These are phyloP conservation scores for Ariolimax columbianus DNA, from an alignment of 2,888 invertebrate genomes.

Conservation along the genomic window DNA sequence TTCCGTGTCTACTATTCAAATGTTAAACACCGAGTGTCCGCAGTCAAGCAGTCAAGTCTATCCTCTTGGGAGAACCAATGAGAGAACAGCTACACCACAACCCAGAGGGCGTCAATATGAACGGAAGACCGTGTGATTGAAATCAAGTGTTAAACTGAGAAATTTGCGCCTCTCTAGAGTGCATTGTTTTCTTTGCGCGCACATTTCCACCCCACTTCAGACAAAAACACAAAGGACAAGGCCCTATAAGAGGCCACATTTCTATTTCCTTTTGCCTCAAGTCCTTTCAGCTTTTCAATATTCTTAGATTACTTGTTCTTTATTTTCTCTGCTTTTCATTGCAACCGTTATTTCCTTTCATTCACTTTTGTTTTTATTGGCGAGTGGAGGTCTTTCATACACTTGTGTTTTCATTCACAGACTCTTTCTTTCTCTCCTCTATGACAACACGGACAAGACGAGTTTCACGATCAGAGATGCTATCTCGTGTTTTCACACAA, in stretches of 20 bases:
- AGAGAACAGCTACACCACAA: neutral
- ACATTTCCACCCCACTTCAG: neutral
- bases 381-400: neutral
- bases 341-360: neutral
- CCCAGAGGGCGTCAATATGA: constrained; percentile 19
- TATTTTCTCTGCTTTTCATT: neutral
- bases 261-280: neutral
- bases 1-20: too few relatives aligned
- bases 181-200: neutral
- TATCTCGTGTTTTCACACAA: constrained; percentile 33
- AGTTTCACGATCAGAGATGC: neutral
- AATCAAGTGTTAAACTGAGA: constrained; percentile 1
- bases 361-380: neutral
- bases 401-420: neutral
- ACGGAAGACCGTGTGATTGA: neutral
- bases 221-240: neutral
- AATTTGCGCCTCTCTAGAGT: constrained; percentile 3
- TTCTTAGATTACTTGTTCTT: constrained; percentile 3
- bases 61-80: neutral
- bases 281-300: neutral
- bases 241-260: neutral
- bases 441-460: neutral
- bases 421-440: constrained; percentile 5
- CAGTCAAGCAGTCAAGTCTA: neutral
- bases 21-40: too few relatives aligned